Conservation (phyloP, 1,140 invertebrate genomes). For the Leptoteleia sp. region DNA sequence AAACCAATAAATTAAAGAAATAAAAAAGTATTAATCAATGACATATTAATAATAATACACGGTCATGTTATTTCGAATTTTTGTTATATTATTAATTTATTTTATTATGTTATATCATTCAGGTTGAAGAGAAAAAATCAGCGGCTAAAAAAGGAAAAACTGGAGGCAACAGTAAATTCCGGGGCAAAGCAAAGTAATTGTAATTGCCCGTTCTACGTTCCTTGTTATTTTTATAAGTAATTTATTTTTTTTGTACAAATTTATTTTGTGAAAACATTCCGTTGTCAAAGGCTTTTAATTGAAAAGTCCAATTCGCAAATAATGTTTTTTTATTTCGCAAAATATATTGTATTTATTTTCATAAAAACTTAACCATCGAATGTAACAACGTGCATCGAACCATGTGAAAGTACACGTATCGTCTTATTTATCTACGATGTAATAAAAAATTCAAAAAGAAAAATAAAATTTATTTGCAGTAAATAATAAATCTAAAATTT, state of each 20-base stretch:
- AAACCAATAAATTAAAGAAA: too few relatives aligned
- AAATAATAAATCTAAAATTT: too few relatives aligned
- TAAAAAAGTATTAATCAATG: too few relatives aligned
- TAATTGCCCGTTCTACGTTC: too few relatives aligned
- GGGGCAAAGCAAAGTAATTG: slow-evolving; percentile 73
- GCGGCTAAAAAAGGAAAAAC: slow-evolving; percentile 74
- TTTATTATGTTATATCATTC: too few relatives aligned
- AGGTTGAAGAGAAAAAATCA: slow-evolving; percentile 74
- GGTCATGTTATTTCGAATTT: not conserved
- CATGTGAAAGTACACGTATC: slow-evolving; percentile 29
- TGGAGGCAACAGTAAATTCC: slow-evolving; percentile 68
- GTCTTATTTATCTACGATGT: slow-evolving; percentile 26
- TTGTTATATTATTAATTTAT: too few relatives aligned
- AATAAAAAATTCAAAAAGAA: slow-evolving; percentile 26
- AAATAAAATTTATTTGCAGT: not conserved
- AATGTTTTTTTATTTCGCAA: slow-evolving; percentile 52
- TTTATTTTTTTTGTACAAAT: slow-evolving; percentile 14
- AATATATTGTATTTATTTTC: slow-evolving; percentile 55
- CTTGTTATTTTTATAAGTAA: slow-evolving; percentile 5
- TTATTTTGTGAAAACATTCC: too few relatives aligned
- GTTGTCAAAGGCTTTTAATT: too few relatives aligned
- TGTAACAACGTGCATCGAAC: slow-evolving; percentile 27
- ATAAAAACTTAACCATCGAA: slow-evolving; percentile 58
- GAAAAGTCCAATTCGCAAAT: too few relatives aligned
- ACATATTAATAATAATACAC: too few relatives aligned